Evolutionary conservation across 2,113 vertebrate species (phyloP).

Genomic region (Thermophis baileyi): DNA sequence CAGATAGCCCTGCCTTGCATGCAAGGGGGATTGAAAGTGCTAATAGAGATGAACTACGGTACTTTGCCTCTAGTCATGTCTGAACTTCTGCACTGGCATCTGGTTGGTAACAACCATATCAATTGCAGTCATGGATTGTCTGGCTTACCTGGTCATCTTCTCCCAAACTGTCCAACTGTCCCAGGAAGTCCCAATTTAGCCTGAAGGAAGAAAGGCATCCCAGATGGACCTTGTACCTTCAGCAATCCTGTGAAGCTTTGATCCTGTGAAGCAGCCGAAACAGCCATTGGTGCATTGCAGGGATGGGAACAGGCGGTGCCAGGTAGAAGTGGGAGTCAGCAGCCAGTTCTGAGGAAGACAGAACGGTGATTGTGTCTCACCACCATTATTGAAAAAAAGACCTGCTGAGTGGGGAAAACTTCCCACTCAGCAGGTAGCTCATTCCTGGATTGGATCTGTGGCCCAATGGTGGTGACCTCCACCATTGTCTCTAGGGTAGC

Average conservation of each 20-base stretch:
- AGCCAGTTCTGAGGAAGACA: not conserved
- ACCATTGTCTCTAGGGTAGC: not conserved
- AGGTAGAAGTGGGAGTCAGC: not conserved
- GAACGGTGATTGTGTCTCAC: not conserved
- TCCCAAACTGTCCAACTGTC: not conserved
- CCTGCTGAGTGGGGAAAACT: no score
- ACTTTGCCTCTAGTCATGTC: not conserved
- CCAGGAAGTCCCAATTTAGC: not conserved
- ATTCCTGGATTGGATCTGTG: not conserved
- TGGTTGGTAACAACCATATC: not conserved
- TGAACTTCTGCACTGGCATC: not conserved
- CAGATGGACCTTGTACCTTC: not conserved
- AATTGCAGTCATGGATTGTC: not conserved
- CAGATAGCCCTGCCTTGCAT: not conserved
- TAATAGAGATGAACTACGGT: not conserved
- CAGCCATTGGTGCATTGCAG: not conserved
- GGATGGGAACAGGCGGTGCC: not conserved
- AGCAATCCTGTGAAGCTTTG: not conserved
- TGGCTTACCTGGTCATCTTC: not conserved
- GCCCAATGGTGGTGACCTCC: not conserved
- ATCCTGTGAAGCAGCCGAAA: not conserved
- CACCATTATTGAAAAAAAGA: not conserved
- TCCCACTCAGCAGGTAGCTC: not conserved
- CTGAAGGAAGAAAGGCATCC: not conserved
- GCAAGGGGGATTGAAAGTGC: not conserved